A percentile compares a stretch with the other conserved stretches of the same genome.
These are phyloP conservation scores for Ormyrus rosae DNA, from an alignment of 2,888 invertebrate species.

Conservation along the genomic window DNA sequence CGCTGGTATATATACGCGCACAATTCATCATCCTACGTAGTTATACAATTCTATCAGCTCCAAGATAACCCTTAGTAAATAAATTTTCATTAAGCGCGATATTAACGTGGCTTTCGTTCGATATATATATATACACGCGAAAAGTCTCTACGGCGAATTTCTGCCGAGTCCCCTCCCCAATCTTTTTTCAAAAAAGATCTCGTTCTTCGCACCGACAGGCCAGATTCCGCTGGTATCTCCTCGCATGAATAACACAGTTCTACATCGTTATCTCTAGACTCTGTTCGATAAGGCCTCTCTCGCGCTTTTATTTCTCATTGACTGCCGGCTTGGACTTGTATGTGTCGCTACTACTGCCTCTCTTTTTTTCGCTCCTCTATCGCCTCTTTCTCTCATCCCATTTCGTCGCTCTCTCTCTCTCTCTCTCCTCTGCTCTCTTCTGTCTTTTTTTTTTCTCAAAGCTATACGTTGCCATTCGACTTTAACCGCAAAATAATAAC, in stretches of 20 bases:
- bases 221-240: conserved; percentile 21
- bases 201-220: neutral
- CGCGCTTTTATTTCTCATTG: conserved; percentile 36
- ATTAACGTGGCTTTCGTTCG: too few relatives aligned
- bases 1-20: too few relatives aligned
- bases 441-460: neutral
- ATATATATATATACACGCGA: too few relatives aligned
- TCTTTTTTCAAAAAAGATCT: conserved; percentile 3
- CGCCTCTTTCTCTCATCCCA: neutral
- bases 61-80: too few relatives aligned
- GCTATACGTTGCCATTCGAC: neutral
- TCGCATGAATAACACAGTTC: conserved; percentile 41
- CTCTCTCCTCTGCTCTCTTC: neutral
- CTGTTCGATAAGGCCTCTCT: conserved; percentile 22
- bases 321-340: conserved; percentile 1
- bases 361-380: conserved; percentile 9
- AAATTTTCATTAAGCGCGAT: too few relatives aligned
- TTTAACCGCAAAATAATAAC: neutral
- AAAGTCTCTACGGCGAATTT: too few relatives aligned
- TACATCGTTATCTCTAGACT: conserved; percentile 36
- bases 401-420: conserved; percentile 6
- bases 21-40: too few relatives aligned
- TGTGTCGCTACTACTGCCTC: neutral
- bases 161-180: neutral
- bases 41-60: too few relatives aligned